These are phyloP conservation scores for Tachina grossa DNA, from an alignment of 2,888 invertebrate species.

Conservation along the genomic window DNA sequence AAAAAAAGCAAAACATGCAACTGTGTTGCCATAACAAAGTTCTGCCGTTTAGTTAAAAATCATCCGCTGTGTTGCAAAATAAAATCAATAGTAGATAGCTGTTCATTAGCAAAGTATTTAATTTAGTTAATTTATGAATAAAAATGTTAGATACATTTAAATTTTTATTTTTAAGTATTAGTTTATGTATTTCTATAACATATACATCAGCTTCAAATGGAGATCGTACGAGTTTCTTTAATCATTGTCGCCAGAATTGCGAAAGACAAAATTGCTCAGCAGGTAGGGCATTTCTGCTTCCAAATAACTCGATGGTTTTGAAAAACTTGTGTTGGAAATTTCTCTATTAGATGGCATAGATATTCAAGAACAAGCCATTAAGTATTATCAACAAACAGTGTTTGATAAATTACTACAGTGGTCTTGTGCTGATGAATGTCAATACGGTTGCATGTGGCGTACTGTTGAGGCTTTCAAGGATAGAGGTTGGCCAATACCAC, in stretches of 20 bases:
- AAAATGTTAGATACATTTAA: constrained; percentile 52
- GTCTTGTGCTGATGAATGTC: constrained; percentile 94
- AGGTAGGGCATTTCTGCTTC: constrained; percentile 75
- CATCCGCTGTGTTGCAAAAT: constrained; percentile 10
- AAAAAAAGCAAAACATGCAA: constrained; percentile 13
- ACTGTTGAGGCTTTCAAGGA: constrained; percentile 90
- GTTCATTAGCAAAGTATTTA: constrained; percentile 24
- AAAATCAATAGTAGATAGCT: constrained; percentile 49
- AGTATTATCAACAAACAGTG: constrained; percentile 79
- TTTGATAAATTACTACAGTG: constrained; percentile 85
- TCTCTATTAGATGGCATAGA: constrained; percentile 78
- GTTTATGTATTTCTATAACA: constrained; percentile 63
- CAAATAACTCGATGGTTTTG: background rate
- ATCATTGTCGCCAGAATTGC: constrained; percentile 83
- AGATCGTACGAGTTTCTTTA: constrained; percentile 84
- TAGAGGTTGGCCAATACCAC: constrained; percentile 89
- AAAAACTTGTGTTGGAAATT: background rate
- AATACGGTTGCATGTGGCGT: constrained; percentile 96
- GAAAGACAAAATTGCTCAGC: constrained; percentile 83
- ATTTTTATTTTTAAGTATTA: constrained; percentile 60
- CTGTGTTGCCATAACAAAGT: background rate
- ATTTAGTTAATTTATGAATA: constrained; percentile 35
- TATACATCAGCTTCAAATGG: constrained; percentile 80
- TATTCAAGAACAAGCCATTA: constrained; percentile 80
- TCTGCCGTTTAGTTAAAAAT: background rate